Evolutionary conservation across 1,140 invertebrate species (phyloP).

Genomic region (Akabosia matsudoensis): DNA sequence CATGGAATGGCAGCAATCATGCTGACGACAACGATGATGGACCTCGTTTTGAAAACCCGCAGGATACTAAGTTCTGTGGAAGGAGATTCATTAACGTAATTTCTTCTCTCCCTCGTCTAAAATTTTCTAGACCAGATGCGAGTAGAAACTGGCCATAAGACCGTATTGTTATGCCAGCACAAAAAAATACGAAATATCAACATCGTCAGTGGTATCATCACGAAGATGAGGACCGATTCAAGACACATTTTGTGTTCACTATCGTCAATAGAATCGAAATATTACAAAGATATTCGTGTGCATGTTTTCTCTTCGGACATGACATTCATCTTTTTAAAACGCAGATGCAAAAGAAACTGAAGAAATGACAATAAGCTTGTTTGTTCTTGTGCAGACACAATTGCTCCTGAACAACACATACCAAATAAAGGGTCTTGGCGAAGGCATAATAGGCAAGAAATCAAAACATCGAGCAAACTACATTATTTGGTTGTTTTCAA

Average conservation of each 20-base stretch:
- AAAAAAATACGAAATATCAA: neutral
- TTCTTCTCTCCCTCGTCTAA: neutral
- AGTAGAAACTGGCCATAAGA: neutral
- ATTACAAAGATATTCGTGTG: neutral
- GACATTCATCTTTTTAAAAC: neutral
- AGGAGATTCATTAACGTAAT: slow-evolving; percentile 20
- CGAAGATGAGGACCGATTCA: neutral
- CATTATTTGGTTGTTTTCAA: too few relatives aligned
- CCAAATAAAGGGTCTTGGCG: too few relatives aligned
- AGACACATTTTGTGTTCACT: neutral
- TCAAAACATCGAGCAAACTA: too few relatives aligned
- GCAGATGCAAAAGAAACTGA: too few relatives aligned
- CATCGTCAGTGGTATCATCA: neutral
- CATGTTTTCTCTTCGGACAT: neutral
- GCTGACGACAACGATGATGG: neutral
- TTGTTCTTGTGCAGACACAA: too few relatives aligned
- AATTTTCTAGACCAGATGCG: neutral
- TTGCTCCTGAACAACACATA: too few relatives aligned
- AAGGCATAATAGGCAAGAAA: too few relatives aligned
- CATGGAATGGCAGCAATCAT: slow-evolving; percentile 7
- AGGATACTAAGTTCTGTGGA: slow-evolving; percentile 11
- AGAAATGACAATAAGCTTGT: too few relatives aligned
- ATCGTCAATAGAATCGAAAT: neutral
- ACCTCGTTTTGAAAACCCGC: slow-evolving; percentile 8
- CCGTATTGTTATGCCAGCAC: too few relatives aligned